Conservation (phyloP, 2,797 vertebrate genomes). For the Anniella stebbinsi region DNA sequence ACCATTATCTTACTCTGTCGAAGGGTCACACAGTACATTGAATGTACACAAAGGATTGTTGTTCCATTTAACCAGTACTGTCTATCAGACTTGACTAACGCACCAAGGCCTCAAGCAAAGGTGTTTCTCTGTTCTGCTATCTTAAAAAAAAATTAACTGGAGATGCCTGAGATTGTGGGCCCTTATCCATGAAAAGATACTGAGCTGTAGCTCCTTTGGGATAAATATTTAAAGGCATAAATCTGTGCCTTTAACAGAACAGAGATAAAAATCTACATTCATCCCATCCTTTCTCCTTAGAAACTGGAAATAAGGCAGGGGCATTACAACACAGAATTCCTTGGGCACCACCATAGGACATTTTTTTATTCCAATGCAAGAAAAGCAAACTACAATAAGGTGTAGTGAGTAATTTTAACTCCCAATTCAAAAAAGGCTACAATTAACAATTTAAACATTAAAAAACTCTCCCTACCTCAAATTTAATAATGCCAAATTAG, state of each 20-base stretch:
- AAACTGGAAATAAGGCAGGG: constrained; percentile 4
- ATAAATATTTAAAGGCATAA: neutral
- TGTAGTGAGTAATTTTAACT: constrained; percentile 22
- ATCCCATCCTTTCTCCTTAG: neutral
- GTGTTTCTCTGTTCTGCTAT: neutral
- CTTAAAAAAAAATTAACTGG: neutral
- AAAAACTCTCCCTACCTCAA: constrained; percentile 37
- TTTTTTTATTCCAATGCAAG: neutral
- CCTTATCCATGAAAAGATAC: neutral
- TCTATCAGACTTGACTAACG: neutral
- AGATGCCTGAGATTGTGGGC: neutral
- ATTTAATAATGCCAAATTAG: constrained; percentile 56
- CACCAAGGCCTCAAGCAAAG: neutral
- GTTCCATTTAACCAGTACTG: neutral
- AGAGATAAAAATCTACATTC: neutral
- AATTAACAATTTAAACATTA: constrained; percentile 43
- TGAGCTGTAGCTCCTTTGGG: neutral
- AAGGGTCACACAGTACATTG: constrained; percentile 33
- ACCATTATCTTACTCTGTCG: neutral
- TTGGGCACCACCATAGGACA: constrained; percentile 5
- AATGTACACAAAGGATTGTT: neutral
- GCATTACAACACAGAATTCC: neutral
- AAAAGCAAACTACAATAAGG: constrained; percentile 10
- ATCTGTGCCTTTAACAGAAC: neutral
- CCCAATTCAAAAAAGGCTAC: constrained; percentile 21